phyloP scores from a whole-genome alignment of 2,113 vertebrate species.

The Abramis brama region DNA sequence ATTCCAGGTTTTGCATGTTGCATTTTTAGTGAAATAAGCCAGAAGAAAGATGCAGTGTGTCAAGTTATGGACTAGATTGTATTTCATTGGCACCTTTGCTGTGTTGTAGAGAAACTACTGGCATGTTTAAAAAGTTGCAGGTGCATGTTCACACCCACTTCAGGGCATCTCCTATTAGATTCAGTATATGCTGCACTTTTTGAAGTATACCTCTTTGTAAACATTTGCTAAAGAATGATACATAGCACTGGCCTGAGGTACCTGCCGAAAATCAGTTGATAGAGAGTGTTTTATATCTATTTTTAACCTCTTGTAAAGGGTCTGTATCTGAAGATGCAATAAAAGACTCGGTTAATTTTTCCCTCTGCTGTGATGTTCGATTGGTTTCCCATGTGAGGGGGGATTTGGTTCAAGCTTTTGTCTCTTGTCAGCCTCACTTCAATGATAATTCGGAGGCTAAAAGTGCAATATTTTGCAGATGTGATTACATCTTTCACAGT shows the following conservation, averaged over 20 bases:
- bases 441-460: slow-evolving; percentile 19
- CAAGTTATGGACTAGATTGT: slow-evolving; percentile 10
- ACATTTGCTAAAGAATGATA: slow-evolving; percentile 6
- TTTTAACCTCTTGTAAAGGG: neutral
- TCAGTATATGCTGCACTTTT: slow-evolving; percentile 10
- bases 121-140: slow-evolving; percentile 29
- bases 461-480: slow-evolving; percentile 18
- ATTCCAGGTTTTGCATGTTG: slow-evolving; percentile 22
- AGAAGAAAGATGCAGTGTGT: slow-evolving; percentile 17
- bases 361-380: slow-evolving; percentile 15
- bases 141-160: slow-evolving; percentile 1
- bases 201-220: neutral
- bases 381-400: slow-evolving; percentile 10
- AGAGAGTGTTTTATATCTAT: neutral
- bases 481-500: slow-evolving; percentile 41
- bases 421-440: slow-evolving; percentile 26
- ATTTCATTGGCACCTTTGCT: slow-evolving; percentile 36
- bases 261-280: neutral
- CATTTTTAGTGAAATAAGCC: slow-evolving; percentile 36
- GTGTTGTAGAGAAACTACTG: slow-evolving; percentile 9
- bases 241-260: neutral
- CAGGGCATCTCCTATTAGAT: slow-evolving; percentile 3
- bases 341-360: neutral
- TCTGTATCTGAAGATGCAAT: neutral
- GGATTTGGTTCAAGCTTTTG: neutral